These are phyloP conservation scores for Nasonia longicornis DNA, from an alignment of 1,140 invertebrate species.

Conservation along the genomic window DNA sequence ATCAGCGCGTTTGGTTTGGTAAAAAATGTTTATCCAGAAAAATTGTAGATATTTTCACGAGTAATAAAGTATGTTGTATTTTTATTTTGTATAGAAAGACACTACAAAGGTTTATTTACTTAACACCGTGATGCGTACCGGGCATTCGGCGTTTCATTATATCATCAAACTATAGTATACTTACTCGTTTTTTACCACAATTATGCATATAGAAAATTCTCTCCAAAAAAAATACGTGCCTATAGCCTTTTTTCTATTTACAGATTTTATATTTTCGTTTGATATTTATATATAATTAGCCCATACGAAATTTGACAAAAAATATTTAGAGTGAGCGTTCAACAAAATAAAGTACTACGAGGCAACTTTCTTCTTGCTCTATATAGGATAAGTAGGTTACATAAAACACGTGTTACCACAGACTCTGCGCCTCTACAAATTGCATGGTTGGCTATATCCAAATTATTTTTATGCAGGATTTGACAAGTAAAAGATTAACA, in stretches of 20 bases:
- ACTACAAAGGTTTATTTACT: conserved; percentile 39
- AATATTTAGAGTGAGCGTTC: too few relatives aligned
- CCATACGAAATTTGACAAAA: too few relatives aligned
- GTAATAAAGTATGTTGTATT: conserved; percentile 33
- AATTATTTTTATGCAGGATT: too few relatives aligned
- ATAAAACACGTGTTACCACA: too few relatives aligned
- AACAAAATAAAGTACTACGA: too few relatives aligned
- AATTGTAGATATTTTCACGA: neutral
- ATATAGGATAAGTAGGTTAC: too few relatives aligned
- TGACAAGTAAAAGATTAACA: too few relatives aligned
- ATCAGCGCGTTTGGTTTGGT: neutral
- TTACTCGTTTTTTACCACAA: conserved; percentile 14
- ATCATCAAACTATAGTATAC: conserved; percentile 30
- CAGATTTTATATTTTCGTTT: conserved; percentile 42
- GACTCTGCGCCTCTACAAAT: too few relatives aligned
- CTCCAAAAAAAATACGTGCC: conserved; percentile 51
- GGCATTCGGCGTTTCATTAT: conserved; percentile 41
- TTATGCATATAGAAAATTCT: conserved; percentile 52
- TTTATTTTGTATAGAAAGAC: conserved; percentile 16
- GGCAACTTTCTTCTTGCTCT: too few relatives aligned
- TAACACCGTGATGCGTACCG: conserved; percentile 44
- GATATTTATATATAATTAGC: conserved; percentile 40
- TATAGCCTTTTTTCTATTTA: conserved; percentile 47
- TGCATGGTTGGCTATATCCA: too few relatives aligned
- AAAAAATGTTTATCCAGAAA: neutral